Evolutionary conservation across 2,113 vertebrate genomes (phyloP), one percentile per base, ranked within the genome.

Genomic region (Ammodytes marinus): DNA sequence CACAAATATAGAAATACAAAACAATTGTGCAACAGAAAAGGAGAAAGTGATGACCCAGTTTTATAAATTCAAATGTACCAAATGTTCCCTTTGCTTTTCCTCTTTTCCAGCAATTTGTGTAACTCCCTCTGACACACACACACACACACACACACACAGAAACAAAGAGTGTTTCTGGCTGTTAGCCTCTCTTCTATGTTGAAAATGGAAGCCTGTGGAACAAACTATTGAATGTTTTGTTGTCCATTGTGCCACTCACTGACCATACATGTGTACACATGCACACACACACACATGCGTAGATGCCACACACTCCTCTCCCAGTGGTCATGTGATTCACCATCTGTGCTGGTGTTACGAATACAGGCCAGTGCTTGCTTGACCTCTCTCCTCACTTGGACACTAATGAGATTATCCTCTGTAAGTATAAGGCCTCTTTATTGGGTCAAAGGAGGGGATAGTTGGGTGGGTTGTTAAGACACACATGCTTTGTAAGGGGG

Each of bases 381-480:
- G 65, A 76, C 86, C 80, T 86, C 74, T 27, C 87, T 88, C 70
- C 72, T 64, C 78, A 66, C 85, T 84, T 43, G 74, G 83, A 89
- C 83, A 55, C 83, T 94, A 96, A 95, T 88, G 92, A 89, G 95
- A 95, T 96, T 94, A 94, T 86, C 82, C 60, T 85, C 80, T 88
- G 89, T 94, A 93, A 94, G 93, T 94, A 90, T 85, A 71, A 57
- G 19, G 70, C 57, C 60, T 82, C 60, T 66, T 59, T 27, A 27
- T 84, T 40, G 64, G 64, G 71, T 42, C 58, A 75, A 47, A 76
- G 81, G 74, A 78, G 73, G 61, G 39, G 71, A 54, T 80, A 55
- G 52, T 42, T 79, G 27, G 13, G 74, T 80, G 69, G 75, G 53
- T 58, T 46, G 27, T 74, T 67, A 13, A 52, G 9, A 43, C 64